phyloP scores from a whole-genome alignment of 2,113 vertebrate species.

The Gallinago paraguaiae region DNA sequence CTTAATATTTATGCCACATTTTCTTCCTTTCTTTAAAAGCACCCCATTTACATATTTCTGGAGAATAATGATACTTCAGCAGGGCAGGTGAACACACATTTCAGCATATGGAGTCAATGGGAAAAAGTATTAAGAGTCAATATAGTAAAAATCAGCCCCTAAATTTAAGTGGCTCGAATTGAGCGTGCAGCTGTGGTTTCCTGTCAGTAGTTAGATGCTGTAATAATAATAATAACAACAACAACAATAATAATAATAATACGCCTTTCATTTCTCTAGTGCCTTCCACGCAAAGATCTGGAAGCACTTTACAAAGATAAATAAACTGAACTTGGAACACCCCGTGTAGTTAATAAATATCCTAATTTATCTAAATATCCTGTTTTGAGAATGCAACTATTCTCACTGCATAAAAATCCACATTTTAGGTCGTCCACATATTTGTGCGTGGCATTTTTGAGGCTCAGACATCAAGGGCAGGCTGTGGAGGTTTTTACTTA shows the following conservation, averaged over 20 bases:
- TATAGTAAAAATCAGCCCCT: constrained; percentile 47
- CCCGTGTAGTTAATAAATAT: constrained; percentile 48
- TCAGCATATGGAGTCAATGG: constrained; percentile 20
- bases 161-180: constrained; percentile 55
- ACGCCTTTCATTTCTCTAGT: constrained; percentile 64
- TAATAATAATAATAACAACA: constrained; percentile 64
- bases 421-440: not conserved
- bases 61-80: constrained; percentile 53
- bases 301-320: constrained; percentile 61
- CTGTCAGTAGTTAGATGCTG: constrained; percentile 55
- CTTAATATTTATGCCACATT: constrained; percentile 22
- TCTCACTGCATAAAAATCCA: not conserved
- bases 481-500: constrained; percentile 11
- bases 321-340: constrained; percentile 60
- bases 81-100: constrained; percentile 55
- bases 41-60: constrained; percentile 40
- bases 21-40: constrained; percentile 35
- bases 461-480: not conserved
- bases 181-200: constrained; percentile 46
- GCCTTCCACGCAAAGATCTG: constrained; percentile 59
- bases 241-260: constrained; percentile 60
- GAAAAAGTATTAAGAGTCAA: constrained; percentile 36
- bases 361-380: constrained; percentile 30
- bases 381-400: not conserved
- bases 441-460: not conserved